Evolutionary conservation across 2,888 invertebrate genomes (phyloP).

Genomic region (Adelognathus sp.): DNA sequence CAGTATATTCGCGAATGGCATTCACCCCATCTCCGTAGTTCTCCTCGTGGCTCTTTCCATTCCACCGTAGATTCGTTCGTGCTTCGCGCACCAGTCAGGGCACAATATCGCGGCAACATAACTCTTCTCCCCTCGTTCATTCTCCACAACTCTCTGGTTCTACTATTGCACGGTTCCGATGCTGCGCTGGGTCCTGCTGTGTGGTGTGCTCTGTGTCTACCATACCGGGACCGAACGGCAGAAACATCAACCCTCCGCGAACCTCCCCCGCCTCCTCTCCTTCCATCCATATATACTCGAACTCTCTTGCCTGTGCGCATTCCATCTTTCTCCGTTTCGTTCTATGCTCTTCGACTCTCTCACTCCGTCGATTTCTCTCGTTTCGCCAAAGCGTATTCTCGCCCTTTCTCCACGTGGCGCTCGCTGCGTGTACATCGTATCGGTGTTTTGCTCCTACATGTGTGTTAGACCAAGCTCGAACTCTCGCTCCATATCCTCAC

Average conservation of each 20-base stretch:
- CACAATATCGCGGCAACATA: conserved; percentile 81
- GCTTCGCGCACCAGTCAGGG: conserved; percentile 72
- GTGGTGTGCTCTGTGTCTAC: conserved; percentile 32
- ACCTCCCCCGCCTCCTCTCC: conserved; percentile 15
- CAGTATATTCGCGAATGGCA: conserved; percentile 49
- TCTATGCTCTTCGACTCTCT: conserved; percentile 27
- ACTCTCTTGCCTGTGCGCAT: background rate
- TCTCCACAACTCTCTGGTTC: conserved; percentile 56
- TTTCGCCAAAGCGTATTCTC: conserved; percentile 50
- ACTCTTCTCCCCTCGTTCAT: conserved; percentile 80
- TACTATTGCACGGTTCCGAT: conserved; percentile 35
- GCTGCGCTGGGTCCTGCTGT: conserved; percentile 50
- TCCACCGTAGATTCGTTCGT: conserved; percentile 73
- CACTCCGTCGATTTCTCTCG: conserved; percentile 52
- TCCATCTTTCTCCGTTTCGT: conserved; percentile 45
- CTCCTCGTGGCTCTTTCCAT: conserved; percentile 49
- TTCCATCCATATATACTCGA: conserved; percentile 30
- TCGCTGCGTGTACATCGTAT: conserved; percentile 41
- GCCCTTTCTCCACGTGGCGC: conserved; percentile 46
- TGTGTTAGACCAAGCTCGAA: conserved; percentile 53
- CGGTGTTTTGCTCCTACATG: conserved; percentile 45
- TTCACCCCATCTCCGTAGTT: conserved; percentile 41
- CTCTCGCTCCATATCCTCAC: conserved; percentile 50
- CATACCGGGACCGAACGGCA: conserved; percentile 68
- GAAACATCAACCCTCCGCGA: conserved; percentile 78